Conservation (phyloP, 2,888 invertebrate genomes). For the Disparrhopalites patrizii region DNA sequence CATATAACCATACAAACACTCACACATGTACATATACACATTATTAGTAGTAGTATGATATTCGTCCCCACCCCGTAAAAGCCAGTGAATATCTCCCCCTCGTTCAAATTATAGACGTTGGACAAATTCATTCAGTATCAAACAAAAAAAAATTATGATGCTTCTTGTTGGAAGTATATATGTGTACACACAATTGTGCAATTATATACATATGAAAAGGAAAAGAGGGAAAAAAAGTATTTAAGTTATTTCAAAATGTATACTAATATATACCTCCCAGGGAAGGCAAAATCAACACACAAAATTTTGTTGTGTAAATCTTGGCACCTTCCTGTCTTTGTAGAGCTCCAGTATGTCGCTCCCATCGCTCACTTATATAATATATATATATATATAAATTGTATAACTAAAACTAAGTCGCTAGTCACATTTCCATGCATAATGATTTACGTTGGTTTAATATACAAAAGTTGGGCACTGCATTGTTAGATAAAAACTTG, state of each 20-base stretch:
- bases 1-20: background rate
- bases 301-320: background rate
- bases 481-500: slow-evolving; percentile 27
- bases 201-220: no score
- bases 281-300: background rate
- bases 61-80: no score
- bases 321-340: slow-evolving; percentile 22
- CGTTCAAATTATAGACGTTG: no score
- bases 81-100: no score
- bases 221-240: no score
- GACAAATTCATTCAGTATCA: no score
- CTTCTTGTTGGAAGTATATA: background rate
- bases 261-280: background rate
- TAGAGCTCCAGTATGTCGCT: slow-evolving; percentile 29
- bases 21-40: background rate
- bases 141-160: no score
- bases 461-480: slow-evolving; percentile 35
- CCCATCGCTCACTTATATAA: slow-evolving; percentile 20
- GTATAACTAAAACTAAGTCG: slow-evolving; percentile 35
- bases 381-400: no score
- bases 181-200: background rate
- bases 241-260: no score
- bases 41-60: no score
- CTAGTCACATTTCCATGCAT: slow-evolving; percentile 40
- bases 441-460: slow-evolving; percentile 31